Evolutionary conservation across 2,113 vertebrate species (phyloP).

Genomic region (Barbus barbus): DNA sequence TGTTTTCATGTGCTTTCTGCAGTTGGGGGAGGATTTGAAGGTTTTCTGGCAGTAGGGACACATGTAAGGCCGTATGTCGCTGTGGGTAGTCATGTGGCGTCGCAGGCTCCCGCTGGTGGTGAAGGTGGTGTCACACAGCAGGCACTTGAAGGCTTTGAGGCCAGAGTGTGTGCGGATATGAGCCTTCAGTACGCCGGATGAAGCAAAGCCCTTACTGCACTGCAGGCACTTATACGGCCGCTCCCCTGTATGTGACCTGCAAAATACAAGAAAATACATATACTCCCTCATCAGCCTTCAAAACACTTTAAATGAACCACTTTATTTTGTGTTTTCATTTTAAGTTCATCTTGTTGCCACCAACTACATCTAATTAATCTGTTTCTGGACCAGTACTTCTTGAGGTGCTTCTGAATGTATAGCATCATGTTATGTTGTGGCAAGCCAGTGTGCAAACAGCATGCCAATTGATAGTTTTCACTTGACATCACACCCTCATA

Average conservation of each 20-base stretch:
- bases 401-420: neutral
- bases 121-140: slow-evolving; percentile 93
- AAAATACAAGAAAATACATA: neutral
- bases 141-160: slow-evolving; percentile 93
- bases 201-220: slow-evolving; percentile 95
- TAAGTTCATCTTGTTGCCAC: neutral
- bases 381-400: neutral
- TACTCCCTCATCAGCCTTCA: neutral
- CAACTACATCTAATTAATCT: neutral
- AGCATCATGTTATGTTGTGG: neutral
- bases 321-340: neutral
- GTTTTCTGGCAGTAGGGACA: slow-evolving; percentile 99
- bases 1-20: slow-evolving; percentile 99
- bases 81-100: slow-evolving; percentile 96
- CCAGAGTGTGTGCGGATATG: slow-evolving; percentile 95
- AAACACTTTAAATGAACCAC: neutral
- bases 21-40: slow-evolving; percentile 97
- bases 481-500: too few relatives aligned
- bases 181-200: slow-evolving; percentile 95
- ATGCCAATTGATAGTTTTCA: too few relatives aligned
- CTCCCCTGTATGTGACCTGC: slow-evolving; percentile 95
- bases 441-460: neutral
- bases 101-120: slow-evolving; percentile 95
- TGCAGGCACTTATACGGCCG: slow-evolving; percentile 95
- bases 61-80: slow-evolving; percentile 95